Conservation (phyloP, 2,888 invertebrate genomes). For the Caradrina kadenii region DNA sequence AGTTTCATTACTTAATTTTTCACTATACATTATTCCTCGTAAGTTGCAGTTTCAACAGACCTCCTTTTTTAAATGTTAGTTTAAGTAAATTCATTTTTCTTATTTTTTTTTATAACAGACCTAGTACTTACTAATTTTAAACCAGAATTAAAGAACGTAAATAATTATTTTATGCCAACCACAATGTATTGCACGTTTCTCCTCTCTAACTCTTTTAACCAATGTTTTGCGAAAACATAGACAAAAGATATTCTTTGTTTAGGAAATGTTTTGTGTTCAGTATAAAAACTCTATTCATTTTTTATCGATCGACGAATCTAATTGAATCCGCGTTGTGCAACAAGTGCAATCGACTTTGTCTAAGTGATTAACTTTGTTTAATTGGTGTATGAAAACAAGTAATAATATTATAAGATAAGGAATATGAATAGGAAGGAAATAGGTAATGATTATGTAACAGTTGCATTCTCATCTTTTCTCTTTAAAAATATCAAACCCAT, state of each 20-base stretch:
- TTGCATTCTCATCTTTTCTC: background rate
- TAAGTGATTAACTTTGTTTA: constrained; percentile 1
- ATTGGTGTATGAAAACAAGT: background rate
- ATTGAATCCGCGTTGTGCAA: constrained; percentile 45
- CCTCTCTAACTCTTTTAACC: background rate
- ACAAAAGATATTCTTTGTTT: constrained; percentile 23
- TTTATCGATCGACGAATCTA: constrained; percentile 24
- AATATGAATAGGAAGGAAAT: too few species aligned
- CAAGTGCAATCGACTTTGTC: constrained; percentile 18
- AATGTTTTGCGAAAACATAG: constrained; percentile 1
- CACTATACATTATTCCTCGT: too few species aligned
- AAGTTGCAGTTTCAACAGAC: background rate
- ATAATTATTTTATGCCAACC: background rate
- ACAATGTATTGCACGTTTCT: background rate
- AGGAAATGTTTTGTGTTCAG: constrained; percentile 16
- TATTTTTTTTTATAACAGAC: too few species aligned
- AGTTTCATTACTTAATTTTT: too few species aligned
- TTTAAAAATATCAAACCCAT: constrained; percentile 2
- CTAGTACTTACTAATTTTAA: background rate
- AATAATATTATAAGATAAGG: background rate
- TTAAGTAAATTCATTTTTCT: too few species aligned
- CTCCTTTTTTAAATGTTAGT: too few species aligned
- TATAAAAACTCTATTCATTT: constrained; percentile 37
- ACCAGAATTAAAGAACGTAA: background rate
- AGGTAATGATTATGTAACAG: constrained; percentile 5